phyloP scores from a whole-genome alignment of 2,888 invertebrate species.

The Lypha dubia region DNA sequence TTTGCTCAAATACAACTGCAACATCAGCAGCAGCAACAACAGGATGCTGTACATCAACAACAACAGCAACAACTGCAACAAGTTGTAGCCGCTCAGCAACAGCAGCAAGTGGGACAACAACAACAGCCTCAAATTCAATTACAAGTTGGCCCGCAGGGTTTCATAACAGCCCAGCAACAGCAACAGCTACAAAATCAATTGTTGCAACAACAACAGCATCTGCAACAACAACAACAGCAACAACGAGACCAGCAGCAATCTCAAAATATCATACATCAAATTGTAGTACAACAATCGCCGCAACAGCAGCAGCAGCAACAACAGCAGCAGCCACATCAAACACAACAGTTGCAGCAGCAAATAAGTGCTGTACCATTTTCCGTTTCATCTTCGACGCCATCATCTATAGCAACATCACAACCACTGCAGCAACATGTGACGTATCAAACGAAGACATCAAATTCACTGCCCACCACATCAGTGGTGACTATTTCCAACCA shows the following conservation, averaged over 20 bases:
- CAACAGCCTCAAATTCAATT: conserved; percentile 81
- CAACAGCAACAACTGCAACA: conserved; percentile 77
- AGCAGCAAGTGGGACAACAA: conserved; percentile 80
- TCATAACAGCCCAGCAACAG: conserved; percentile 75
- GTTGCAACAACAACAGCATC: conserved; percentile 81
- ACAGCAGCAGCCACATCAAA: conserved; percentile 83
- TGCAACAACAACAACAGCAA: conserved; percentile 82
- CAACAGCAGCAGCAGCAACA: conserved; percentile 79
- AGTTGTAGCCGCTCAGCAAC: conserved; percentile 77
- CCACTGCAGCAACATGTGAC: conserved; percentile 77
- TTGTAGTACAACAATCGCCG: conserved; percentile 79
- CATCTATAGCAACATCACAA: conserved; percentile 79
- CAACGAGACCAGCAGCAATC: conserved; percentile 84
- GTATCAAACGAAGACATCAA: conserved; percentile 78
- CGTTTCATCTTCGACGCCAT: conserved; percentile 79
- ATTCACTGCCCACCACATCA: conserved; percentile 79
- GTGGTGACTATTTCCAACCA: conserved; percentile 82
- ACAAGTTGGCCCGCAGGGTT: conserved; percentile 64
- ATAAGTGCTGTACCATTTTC: conserved; percentile 80
- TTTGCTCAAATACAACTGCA: conserved; percentile 78
- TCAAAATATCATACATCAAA: conserved; percentile 83
- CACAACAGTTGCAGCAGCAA: conserved; percentile 77
- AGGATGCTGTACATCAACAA: conserved; percentile 76
- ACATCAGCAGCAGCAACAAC: conserved; percentile 79
- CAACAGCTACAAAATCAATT: conserved; percentile 78